Conservation (phyloP, 2,888 invertebrate genomes). For the Notodonta dromedarius region DNA sequence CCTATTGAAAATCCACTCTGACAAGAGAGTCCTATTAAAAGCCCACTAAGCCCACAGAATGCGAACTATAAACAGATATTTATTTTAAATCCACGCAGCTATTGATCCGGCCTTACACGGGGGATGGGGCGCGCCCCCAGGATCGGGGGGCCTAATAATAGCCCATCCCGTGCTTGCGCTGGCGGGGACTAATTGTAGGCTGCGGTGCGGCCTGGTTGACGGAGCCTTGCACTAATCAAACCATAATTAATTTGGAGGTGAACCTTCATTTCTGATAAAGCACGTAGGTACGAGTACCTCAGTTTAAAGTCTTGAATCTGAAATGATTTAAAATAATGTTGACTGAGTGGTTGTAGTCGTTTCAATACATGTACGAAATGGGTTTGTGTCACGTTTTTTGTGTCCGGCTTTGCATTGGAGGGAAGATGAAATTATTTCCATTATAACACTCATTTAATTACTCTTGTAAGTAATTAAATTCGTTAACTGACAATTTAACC, state of each 20-base stretch:
- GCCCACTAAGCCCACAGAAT: background rate
- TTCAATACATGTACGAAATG: too few species aligned
- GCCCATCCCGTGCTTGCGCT: constrained; percentile 22
- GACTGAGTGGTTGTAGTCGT: too few species aligned
- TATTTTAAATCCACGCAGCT: constrained; percentile 33
- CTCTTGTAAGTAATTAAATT: too few species aligned
- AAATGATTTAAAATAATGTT: too few species aligned
- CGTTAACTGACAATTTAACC: too few species aligned
- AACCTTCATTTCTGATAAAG: background rate
- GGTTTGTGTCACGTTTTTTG: too few species aligned
- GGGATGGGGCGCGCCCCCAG: constrained; percentile 1
- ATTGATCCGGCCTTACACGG: constrained; percentile 24
- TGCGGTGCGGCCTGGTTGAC: background rate
- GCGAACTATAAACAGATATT: constrained; percentile 18
- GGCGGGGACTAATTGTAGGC: constrained; percentile 10
- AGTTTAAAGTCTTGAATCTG: too few species aligned
- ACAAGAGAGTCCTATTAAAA: too few species aligned
- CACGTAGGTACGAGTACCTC: background rate
- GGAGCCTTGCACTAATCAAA: background rate
- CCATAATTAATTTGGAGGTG: constrained; percentile 1
- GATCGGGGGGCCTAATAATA: constrained; percentile 22
- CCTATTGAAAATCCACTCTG: too few species aligned
- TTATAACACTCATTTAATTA: too few species aligned
- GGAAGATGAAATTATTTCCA: too few species aligned
- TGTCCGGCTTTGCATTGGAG: too few species aligned